Evolutionary conservation across 1,140 invertebrate species (phyloP).

Genomic region (Zaprionus ghesquierei): DNA sequence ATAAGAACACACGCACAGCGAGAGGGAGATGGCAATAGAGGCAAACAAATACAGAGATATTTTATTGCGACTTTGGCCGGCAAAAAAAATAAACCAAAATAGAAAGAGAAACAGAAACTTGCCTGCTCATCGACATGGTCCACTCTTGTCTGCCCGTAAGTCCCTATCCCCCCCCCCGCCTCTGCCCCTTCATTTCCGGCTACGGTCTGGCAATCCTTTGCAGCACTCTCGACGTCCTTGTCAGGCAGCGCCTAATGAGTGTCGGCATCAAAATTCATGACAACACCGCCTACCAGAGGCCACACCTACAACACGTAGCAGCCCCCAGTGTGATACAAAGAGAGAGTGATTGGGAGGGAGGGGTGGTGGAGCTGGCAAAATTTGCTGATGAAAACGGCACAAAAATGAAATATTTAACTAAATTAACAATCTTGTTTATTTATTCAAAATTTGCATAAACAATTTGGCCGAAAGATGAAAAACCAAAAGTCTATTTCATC

Average conservation of each 20-base stretch:
- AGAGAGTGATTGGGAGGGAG: neutral
- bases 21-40: conserved; percentile 28
- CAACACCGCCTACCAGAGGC: conserved; percentile 42
- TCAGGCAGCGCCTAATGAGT: conserved; percentile 65
- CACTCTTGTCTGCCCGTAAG: neutral
- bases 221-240: conserved; percentile 44
- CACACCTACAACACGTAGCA: conserved; percentile 69
- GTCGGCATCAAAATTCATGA: conserved; percentile 77
- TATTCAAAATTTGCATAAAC: conserved; percentile 82
- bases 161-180: neutral
- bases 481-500: conserved; percentile 76
- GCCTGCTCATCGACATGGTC: conserved; percentile 1
- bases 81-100: conserved; percentile 16
- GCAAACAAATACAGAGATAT: conserved; percentile 76
- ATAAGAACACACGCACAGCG: conserved; percentile 32
- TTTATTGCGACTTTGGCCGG: conserved; percentile 64
- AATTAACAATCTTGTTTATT: conserved; percentile 82
- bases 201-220: conserved; percentile 58
- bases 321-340: too few species aligned
- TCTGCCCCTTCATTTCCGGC: neutral
- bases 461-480: conserved; percentile 80
- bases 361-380: conserved; percentile 15
- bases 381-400: conserved; percentile 78
- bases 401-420: conserved; percentile 82
- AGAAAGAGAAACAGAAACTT: neutral